phyloP scores from a whole-genome alignment of 1,140 invertebrate species.

The Tigriopus japonicus region DNA sequence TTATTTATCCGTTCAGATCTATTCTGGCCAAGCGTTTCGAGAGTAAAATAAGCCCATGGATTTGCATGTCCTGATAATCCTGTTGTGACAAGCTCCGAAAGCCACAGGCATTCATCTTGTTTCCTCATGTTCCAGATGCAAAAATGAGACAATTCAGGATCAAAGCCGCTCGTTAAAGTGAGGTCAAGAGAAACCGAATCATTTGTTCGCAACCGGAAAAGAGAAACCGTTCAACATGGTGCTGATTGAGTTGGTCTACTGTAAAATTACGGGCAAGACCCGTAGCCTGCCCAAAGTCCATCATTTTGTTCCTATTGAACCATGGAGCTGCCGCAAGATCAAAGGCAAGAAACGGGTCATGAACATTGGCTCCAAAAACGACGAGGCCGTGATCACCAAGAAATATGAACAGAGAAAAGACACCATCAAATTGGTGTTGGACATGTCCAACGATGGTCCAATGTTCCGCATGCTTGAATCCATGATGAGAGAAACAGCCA shows the following conservation, averaged over 20 bases:
- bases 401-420: neutral
- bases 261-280: slow-evolving; percentile 13
- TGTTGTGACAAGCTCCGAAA: too few species aligned
- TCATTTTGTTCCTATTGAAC: slow-evolving; percentile 4
- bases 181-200: too few species aligned
- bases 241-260: slow-evolving; percentile 13
- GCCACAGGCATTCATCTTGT: too few species aligned
- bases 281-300: slow-evolving; percentile 7
- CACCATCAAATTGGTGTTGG: slow-evolving; percentile 12
- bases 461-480: slow-evolving; percentile 14
- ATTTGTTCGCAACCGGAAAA: too few species aligned
- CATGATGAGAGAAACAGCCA: slow-evolving; percentile 1
- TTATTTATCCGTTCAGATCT: too few species aligned
- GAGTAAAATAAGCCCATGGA: too few species aligned
- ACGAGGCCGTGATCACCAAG: neutral
- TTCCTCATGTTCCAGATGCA: too few species aligned
- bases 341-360: slow-evolving; percentile 12
- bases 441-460: slow-evolving; percentile 15
- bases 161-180: too few species aligned
- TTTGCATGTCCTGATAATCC: too few species aligned
- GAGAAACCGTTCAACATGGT: slow-evolving; percentile 1
- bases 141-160: too few species aligned
- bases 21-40: too few species aligned
- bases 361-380: slow-evolving; percentile 6
- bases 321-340: slow-evolving; percentile 3